phyloP scores from a whole-genome alignment of 2,113 vertebrate species.

The Leiothrix lutea region DNA sequence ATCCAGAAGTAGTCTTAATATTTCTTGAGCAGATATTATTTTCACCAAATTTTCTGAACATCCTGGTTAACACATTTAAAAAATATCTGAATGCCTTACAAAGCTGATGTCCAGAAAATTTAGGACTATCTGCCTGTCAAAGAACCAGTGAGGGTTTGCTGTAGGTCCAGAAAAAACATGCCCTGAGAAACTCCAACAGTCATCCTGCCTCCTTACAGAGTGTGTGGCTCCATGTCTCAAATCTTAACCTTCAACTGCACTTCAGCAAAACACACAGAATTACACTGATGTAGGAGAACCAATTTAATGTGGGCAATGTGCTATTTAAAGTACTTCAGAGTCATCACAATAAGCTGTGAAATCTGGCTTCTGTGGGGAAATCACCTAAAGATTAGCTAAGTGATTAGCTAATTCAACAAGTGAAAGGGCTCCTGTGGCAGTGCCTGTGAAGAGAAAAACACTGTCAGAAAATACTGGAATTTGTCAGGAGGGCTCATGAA shows the following conservation, averaged over 20 bases:
- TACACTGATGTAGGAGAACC: neutral
- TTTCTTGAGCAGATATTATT: neutral
- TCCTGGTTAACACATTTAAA: neutral
- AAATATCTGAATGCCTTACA: neutral
- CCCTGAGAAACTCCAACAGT: neutral
- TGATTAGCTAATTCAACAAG: neutral
- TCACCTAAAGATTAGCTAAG: neutral
- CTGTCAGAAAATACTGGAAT: neutral
- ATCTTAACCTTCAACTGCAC: neutral
- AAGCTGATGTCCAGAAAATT: neutral
- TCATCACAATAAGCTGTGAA: neutral
- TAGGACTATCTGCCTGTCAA: neutral
- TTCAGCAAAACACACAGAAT: neutral
- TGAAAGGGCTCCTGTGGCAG: neutral
- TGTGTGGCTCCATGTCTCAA: neutral
- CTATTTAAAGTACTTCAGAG: neutral
- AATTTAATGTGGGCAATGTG: rapidly evolving
- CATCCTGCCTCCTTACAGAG: neutral
- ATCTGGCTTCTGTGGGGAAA: neutral
- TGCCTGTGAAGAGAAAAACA: neutral
- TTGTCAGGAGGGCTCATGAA: neutral
- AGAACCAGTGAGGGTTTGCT: neutral
- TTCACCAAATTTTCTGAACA: neutral
- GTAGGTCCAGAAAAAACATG: neutral
- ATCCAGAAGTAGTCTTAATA: neutral